These are phyloP conservation scores for Bergia puertoricense DNA, from an alignment of 92 coral and sea anemone genomes.

Conservation along the genomic window DNA sequence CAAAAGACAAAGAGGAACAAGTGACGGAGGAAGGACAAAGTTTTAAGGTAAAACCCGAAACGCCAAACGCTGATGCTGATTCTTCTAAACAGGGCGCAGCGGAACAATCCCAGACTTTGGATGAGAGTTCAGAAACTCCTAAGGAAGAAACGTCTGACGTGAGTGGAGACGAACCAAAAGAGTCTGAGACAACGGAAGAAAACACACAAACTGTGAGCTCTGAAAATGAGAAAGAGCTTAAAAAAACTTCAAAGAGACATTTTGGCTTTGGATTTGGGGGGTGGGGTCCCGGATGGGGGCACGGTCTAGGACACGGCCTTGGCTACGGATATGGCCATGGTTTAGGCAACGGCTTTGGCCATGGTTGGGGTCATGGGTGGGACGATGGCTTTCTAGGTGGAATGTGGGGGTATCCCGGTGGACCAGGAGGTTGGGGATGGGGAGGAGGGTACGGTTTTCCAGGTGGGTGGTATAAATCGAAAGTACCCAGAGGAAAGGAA, in stretches of 20 bases:
- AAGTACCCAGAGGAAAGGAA: slow-evolving; percentile 48
- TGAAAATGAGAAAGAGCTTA: slow-evolving; percentile 24
- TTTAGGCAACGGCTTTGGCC: not conserved
- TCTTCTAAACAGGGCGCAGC: slow-evolving; percentile 29
- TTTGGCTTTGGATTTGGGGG: slow-evolving; percentile 46
- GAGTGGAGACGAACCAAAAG: slow-evolving; percentile 48
- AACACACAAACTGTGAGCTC: slow-evolving; percentile 37
- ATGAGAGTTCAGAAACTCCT: slow-evolving; percentile 40
- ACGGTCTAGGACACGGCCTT: slow-evolving; percentile 39
- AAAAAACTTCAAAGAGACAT: slow-evolving; percentile 52
- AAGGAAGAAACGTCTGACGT: slow-evolving; percentile 52
- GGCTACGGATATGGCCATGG: slow-evolving; percentile 69
- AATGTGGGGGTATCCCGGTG: slow-evolving; percentile 43
- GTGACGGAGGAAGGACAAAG: not conserved
- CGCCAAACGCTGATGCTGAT: slow-evolving; percentile 1
- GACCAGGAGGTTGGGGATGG: slow-evolving; percentile 36
- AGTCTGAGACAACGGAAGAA: slow-evolving; percentile 48
- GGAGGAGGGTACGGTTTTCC: slow-evolving; percentile 57
- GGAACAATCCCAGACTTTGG: slow-evolving; percentile 19
- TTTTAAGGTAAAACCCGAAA: not conserved
- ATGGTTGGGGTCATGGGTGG: slow-evolving; percentile 48
- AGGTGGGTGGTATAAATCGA: slow-evolving; percentile 55
- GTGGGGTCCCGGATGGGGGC: slow-evolving; percentile 32
- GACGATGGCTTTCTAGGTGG: slow-evolving; percentile 58
- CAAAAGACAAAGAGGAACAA: slow-evolving; percentile 36